phyloP scores from a whole-genome alignment of 2,797 vertebrate species.

The Nyctalus aviator region DNA sequence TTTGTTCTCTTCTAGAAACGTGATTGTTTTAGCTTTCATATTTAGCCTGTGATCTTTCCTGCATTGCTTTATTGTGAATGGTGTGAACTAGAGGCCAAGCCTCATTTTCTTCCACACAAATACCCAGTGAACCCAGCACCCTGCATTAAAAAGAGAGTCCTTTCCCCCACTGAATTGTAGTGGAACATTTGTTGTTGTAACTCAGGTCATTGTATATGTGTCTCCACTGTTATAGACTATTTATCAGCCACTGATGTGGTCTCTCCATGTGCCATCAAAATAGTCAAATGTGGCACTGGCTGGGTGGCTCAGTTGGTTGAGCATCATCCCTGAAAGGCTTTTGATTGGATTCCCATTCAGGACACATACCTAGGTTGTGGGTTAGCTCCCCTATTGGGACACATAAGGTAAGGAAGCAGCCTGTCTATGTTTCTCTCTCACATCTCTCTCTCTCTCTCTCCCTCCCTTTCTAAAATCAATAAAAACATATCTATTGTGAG shows the following conservation, averaged over 20 bases:
- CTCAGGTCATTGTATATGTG: no score
- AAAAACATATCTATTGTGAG: background rate
- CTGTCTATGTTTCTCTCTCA: background rate
- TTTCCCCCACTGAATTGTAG: background rate
- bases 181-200: background rate
- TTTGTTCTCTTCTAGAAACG: slow-evolving; percentile 12
- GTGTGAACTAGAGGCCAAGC: background rate
- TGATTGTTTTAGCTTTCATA: background rate
- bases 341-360: background rate
- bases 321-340: background rate
- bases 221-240: background rate
- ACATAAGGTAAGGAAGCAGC: background rate
- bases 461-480: background rate
- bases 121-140: background rate
- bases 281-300: background rate
- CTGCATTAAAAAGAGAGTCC: background rate
- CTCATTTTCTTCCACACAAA: slow-evolving; percentile 12
- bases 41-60: background rate
- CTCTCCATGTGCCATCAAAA: no score
- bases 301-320: background rate
- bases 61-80: background rate
- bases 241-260: background rate
- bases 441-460: background rate
- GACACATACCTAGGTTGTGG: background rate
- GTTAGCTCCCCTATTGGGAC: background rate